Percentiles rank a stretch among this genome's conserved stretches.
Evolutionary conservation across 2,888 invertebrate genomes (phyloP).

Genomic region (Leucoptera coffeella): DNA sequence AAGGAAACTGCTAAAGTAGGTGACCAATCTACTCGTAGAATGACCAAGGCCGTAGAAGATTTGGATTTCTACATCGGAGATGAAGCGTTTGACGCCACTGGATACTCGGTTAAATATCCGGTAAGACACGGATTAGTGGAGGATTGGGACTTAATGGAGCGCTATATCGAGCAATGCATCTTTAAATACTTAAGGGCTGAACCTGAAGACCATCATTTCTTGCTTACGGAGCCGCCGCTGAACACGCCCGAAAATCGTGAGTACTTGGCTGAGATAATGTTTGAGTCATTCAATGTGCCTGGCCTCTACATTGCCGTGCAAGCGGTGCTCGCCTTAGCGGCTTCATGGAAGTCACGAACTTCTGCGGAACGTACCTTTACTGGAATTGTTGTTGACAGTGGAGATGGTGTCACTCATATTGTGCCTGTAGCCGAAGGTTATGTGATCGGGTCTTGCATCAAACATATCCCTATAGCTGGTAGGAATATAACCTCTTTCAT

Average conservation of each 20-base stretch:
- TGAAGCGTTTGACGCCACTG: conserved; percentile 96
- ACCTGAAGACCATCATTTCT: conserved; percentile 98
- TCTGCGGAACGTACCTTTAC: conserved; percentile 91
- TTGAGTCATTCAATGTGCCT: conserved; percentile 99
- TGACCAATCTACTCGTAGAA: conserved; percentile 81
- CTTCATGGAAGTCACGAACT: conserved; percentile 93
- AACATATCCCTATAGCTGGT: conserved; percentile 99
- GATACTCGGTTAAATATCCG: conserved; percentile 98
- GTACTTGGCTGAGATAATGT: conserved; percentile 98
- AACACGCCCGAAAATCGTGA: conserved; percentile 99
- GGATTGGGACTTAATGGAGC: conserved; percentile 99
- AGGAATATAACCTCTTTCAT: conserved; percentile 99
- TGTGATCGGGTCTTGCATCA: conserved; percentile 99
- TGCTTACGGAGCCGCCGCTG: conserved; percentile 96
- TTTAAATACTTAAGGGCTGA: conserved; percentile 98
- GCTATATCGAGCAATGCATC: conserved; percentile 97
- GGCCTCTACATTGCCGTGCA: conserved; percentile 99
- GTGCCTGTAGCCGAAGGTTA: conserved; percentile 99
- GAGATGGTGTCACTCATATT: conserved; percentile 99
- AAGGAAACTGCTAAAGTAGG: conserved; percentile 96
- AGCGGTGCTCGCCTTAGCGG: conserved; percentile 95
- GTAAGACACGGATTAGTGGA: conserved; percentile 98
- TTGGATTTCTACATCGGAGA: conserved; percentile 99
- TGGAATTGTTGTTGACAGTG: conserved; percentile 97
- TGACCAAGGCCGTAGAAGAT: conserved; percentile 96